Conservation (phyloP, 2,888 invertebrate genomes). For the Drosophila mimica region DNA sequence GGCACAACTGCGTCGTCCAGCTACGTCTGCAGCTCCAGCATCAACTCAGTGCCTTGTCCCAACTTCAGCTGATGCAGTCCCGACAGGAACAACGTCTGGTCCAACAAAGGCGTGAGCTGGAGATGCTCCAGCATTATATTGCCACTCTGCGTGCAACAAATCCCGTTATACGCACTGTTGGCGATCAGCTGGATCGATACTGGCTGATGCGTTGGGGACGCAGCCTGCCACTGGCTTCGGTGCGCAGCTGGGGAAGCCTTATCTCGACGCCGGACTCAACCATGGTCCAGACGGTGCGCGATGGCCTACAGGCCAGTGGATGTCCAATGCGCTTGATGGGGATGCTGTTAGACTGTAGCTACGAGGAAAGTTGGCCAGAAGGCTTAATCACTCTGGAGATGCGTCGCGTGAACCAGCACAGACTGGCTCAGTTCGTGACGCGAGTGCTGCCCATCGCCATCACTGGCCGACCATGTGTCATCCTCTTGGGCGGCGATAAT, state of each 20-base stretch:
- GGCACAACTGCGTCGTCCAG: constrained; percentile 59
- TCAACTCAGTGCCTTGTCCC: constrained; percentile 25
- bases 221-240: constrained; percentile 35
- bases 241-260: constrained; percentile 64
- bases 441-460: constrained; percentile 42
- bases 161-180: constrained; percentile 60
- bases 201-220: constrained; percentile 62
- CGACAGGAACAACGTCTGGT: constrained; percentile 43
- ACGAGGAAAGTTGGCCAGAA: constrained; percentile 63
- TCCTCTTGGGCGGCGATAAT: constrained; percentile 54
- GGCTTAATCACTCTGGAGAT: constrained; percentile 51
- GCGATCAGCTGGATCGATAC: constrained; percentile 62
- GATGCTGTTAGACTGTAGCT: constrained; percentile 49
- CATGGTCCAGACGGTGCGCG: constrained; percentile 54
- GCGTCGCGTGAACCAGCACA: constrained; percentile 55
- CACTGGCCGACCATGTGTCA: constrained; percentile 53
- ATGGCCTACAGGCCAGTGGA: constrained; percentile 38
- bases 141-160: constrained; percentile 56
- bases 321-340: constrained; percentile 61
- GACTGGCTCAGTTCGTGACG: constrained; percentile 44
- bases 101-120: constrained; percentile 59
- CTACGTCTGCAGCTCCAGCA: constrained; percentile 48
- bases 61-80: constrained; percentile 34
- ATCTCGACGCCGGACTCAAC: constrained; percentile 62
- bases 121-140: constrained; percentile 65